Evolutionary conservation across 2,113 vertebrate species (phyloP), one percentile per base, ranked within the genome.

Genomic region (Gadus macrocephalus): DNA sequence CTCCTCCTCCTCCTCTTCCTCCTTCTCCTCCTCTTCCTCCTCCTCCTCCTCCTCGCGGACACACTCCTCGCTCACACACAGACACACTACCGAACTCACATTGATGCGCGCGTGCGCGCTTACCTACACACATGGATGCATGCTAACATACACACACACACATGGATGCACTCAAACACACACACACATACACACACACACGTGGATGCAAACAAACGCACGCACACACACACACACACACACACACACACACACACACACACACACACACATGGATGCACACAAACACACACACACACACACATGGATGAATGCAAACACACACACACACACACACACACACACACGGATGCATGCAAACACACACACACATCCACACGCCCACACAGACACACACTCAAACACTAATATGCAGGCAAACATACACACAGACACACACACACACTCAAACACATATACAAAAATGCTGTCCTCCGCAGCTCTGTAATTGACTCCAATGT

Each of bases 401-500:
- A 4, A 62, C 16, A 3, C 27, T 25, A 2, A 25, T 25, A 25
- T 25, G 25, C 25, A 55, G 38, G 62, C 63, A n/a, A 19, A 56
- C 14, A 60, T 8, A n/a, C 62, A 62, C 42, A 53, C 5, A 64
- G 73, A 72, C 58, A 74, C 68, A 19, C 71, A 63, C 73, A 78
- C 66, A 75, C 78, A 85, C 20, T 4, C 64, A 77, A 59, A 74
- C 66, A 65, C 64, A 64, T 62, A 66, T 66, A 35, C 55, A 69
- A 59, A 56, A 49, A 74, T 22, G n/a, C 3, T 58, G 25, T 67
- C 70, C 76, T 69, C 66, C 73, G 65, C 74, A 75, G 71, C 73
- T 78, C 59, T 72, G 73, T 89, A 86, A 89, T 89, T 80, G 80
- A 61, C 80, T 65, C 73, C 76, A 73, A 89, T 81, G 60, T 64